Evolutionary conservation across 2,113 vertebrate genomes (phyloP).

Genomic region (Ploceus nigricollis): DNA sequence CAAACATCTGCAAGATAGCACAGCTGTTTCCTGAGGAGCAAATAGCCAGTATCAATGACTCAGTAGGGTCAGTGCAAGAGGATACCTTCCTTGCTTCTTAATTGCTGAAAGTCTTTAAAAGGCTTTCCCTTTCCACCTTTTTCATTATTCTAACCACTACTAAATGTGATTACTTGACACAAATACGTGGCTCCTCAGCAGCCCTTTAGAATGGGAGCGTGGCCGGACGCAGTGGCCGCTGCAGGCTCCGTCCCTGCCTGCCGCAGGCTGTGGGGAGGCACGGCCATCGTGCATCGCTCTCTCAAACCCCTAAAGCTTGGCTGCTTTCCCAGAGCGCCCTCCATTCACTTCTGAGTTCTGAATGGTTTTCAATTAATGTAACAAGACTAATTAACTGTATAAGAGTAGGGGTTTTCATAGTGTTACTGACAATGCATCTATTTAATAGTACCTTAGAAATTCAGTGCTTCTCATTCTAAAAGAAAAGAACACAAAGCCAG

Average conservation of each 20-base stretch:
- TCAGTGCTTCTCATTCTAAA: neutral
- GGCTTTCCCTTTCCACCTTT: neutral
- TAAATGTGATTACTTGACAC: neutral
- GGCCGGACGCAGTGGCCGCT: neutral
- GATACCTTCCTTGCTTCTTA: neutral
- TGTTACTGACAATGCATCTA: neutral
- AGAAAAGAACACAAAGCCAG: neutral
- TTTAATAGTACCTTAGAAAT: slow-evolving; percentile 23
- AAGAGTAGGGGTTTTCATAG: slow-evolving; percentile 34
- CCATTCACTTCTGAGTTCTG: neutral
- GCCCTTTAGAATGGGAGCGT: fast-evolving
- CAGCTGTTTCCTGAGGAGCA: neutral
- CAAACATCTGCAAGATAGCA: neutral
- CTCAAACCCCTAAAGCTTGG: neutral
- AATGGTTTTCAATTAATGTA: slow-evolving; percentile 56
- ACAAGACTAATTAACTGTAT: slow-evolving; percentile 54
- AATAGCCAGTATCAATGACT: neutral
- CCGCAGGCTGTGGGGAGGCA: neutral
- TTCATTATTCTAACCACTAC: neutral
- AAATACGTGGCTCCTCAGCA: neutral
- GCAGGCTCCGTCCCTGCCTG: neutral
- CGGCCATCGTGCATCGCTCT: neutral
- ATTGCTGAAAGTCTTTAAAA: slow-evolving; percentile 2
- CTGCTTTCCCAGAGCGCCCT: neutral
- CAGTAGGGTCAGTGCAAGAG: neutral